A percentile compares a stretch with the other conserved stretches of the same genome.
Conservation (phyloP, 2,797 vertebrate genomes). For the Trichosurus vulpecula region DNA sequence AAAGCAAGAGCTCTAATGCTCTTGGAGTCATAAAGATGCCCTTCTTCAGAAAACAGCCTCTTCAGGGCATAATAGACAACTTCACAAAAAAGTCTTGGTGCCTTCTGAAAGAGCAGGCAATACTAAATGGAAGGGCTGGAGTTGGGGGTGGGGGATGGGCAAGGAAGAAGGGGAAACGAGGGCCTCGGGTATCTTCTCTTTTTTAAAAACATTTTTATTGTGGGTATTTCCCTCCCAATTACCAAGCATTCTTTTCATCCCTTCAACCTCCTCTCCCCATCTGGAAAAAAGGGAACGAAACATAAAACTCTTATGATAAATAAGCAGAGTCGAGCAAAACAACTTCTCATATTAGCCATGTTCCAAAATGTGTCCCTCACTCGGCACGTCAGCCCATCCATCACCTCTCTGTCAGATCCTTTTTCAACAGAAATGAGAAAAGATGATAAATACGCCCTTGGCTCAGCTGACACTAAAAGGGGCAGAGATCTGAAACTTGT, state of each 20-base stretch:
- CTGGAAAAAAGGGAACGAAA: background rate
- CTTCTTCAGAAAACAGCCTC: slow-evolving; percentile 42
- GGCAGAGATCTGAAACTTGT: background rate
- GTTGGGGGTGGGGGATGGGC: background rate
- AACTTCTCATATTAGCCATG: background rate
- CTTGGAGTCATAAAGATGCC: background rate
- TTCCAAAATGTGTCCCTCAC: background rate
- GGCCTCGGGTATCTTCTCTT: background rate
- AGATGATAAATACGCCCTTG: slow-evolving; percentile 8
- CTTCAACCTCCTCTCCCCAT: background rate
- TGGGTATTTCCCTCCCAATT: background rate
- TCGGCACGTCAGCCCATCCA: background rate
- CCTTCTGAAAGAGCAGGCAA: slow-evolving; percentile 46
- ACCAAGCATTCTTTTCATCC: background rate
- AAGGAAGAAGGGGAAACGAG: background rate
- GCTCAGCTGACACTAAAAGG: background rate
- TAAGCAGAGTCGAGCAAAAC: background rate
- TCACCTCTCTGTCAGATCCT: background rate
- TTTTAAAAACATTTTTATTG: background rate
- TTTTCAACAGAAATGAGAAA: slow-evolving; percentile 35
- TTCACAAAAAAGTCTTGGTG: slow-evolving; percentile 21
- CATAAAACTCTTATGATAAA: background rate
- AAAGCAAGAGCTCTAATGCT: background rate
- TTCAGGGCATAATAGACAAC: background rate
- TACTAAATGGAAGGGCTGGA: slow-evolving; percentile 9